Evolutionary conservation across 1,140 invertebrate genomes (phyloP).

Genomic region (Hycleus phaleratus): DNA sequence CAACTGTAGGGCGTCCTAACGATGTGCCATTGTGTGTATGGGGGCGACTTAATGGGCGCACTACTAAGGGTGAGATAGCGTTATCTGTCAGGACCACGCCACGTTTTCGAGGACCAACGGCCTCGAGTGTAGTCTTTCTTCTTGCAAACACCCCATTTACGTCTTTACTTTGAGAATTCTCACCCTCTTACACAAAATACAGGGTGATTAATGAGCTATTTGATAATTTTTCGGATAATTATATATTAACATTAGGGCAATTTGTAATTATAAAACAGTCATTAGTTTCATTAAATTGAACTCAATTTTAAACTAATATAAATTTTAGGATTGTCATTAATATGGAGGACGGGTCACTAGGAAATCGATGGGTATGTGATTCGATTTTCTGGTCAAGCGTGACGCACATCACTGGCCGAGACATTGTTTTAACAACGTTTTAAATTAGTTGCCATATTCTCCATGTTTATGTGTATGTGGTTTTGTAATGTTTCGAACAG

Average conservation of each 20-base stretch:
- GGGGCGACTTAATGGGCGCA: conserved; percentile 27
- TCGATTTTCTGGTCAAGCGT: not conserved
- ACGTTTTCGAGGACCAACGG: conserved; percentile 17
- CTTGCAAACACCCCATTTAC: conserved; percentile 18
- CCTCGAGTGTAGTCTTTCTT: conserved; percentile 4
- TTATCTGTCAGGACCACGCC: conserved; percentile 29
- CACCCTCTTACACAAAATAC: not conserved
- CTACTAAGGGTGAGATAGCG: conserved; percentile 24
- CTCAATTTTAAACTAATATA: too few relatives aligned
- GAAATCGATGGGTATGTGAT: too few relatives aligned
- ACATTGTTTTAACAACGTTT: conserved; percentile 7
- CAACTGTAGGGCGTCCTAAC: too few relatives aligned
- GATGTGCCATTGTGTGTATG: not conserved
- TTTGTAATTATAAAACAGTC: too few relatives aligned
- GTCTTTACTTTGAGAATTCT: conserved; percentile 1
- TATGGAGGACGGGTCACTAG: not conserved
- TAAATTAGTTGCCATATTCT: conserved; percentile 18
- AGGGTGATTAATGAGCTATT: too few relatives aligned
- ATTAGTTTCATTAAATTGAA: too few relatives aligned
- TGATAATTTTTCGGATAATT: too few relatives aligned
- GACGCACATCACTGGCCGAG: conserved; percentile 1
- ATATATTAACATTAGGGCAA: too few relatives aligned
- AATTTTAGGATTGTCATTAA: not conserved
- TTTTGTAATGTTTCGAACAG: conserved; percentile 16
- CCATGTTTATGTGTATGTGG: not conserved